Evolutionary conservation across 2,888 invertebrate genomes (phyloP).

Genomic region (Polymixis lichenea): DNA sequence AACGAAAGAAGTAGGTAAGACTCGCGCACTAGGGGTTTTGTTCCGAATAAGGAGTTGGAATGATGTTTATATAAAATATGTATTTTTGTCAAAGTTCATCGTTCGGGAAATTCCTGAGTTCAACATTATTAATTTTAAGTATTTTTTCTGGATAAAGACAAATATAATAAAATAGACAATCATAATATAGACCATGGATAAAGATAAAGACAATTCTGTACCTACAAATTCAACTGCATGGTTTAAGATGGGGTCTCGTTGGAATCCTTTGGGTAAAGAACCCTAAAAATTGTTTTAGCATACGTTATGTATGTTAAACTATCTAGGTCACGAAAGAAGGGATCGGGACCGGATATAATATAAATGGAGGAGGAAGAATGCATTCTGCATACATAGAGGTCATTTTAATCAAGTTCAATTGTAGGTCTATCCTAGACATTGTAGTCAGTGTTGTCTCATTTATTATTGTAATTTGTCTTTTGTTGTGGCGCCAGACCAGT

Average conservation of each 20-base stretch:
- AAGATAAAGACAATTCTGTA: too few species aligned
- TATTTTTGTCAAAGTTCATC: neutral
- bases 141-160: neutral
- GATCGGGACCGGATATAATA: constrained; percentile 39
- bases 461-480: constrained; percentile 24
- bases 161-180: too few species aligned
- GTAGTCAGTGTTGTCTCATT: constrained; percentile 15
- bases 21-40: neutral
- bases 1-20: neutral
- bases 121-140: neutral
- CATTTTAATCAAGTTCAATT: constrained; percentile 56
- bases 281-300: constrained; percentile 7
- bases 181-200: too few species aligned
- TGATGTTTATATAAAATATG: neutral
- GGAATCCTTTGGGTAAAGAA: neutral
- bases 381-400: constrained; percentile 60
- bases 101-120: neutral
- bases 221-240: neutral
- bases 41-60: neutral
- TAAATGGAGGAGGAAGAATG: constrained; percentile 54
- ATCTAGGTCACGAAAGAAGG: constrained; percentile 40
- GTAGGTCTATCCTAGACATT: constrained; percentile 38
- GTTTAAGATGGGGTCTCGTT: neutral
- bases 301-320: constrained; percentile 7
- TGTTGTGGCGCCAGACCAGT: constrained; percentile 1